Conservation (phyloP, 2,888 invertebrate species). For the Acrobasis repandana region DNA sequence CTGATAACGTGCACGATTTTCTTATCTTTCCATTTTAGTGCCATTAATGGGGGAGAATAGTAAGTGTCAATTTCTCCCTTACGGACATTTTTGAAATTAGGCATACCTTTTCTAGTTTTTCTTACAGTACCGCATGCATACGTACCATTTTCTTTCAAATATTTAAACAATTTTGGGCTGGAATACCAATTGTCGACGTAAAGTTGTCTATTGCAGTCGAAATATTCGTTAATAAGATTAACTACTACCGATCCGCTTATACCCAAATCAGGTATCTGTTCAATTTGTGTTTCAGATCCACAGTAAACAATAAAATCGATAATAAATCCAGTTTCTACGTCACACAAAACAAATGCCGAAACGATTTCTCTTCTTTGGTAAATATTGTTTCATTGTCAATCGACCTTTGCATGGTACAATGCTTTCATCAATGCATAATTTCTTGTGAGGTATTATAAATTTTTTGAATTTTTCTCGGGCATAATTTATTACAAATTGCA, state of each 20-base stretch:
- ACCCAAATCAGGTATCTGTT: neutral
- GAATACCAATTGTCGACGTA: constrained; percentile 3
- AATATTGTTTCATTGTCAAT: constrained; percentile 34
- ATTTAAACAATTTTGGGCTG: neutral
- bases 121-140: neutral
- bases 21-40: constrained; percentile 27
- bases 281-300: constrained; percentile 30
- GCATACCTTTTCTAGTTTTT: neutral
- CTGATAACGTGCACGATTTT: constrained; percentile 32
- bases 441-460: constrained; percentile 28
- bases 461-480: constrained; percentile 30
- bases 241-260: constrained; percentile 20
- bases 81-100: neutral
- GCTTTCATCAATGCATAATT: constrained; percentile 17
- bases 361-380: constrained; percentile 35
- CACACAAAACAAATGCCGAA: constrained; percentile 37
- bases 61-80: neutral
- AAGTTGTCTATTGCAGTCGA: neutral
- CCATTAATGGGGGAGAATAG: neutral
- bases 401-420: constrained; percentile 37
- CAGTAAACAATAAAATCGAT: constrained; percentile 38
- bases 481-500: constrained; percentile 31
- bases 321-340: constrained; percentile 35
- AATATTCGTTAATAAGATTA: neutral
- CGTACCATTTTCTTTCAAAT: neutral